Evolutionary conservation across 2,797 vertebrate species (phyloP).

Genomic region (Discoglossus pictus): DNA sequence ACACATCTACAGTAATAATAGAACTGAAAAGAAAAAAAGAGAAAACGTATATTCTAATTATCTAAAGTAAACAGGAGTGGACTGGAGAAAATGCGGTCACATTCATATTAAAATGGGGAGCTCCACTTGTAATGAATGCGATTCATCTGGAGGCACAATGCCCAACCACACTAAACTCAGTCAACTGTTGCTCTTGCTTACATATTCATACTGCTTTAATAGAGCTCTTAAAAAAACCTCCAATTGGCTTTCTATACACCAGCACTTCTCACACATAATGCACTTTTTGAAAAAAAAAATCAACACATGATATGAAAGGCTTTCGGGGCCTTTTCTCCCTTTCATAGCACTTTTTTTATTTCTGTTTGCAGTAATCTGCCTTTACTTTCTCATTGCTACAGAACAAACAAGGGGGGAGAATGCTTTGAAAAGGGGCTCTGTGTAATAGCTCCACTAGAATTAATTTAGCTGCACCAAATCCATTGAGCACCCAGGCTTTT

Average conservation of each 20-base stretch:
- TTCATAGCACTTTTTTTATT: conserved; percentile 77
- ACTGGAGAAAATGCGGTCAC: conserved; percentile 76
- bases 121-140: conserved; percentile 77
- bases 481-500: conserved; percentile 74
- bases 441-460: conserved; percentile 83
- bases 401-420: conserved; percentile 82
- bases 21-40: conserved; percentile 73
- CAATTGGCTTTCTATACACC: conserved; percentile 82
- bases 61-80: conserved; percentile 76
- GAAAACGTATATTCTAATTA: conserved; percentile 83
- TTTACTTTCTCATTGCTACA: conserved; percentile 86
- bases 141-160: conserved; percentile 80
- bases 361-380: conserved; percentile 86
- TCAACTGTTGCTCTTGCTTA: conserved; percentile 84
- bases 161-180: conserved; percentile 80
- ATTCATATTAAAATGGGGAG: conserved; percentile 81
- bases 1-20: conserved; percentile 76
- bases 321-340: conserved; percentile 82
- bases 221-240: conserved; percentile 78
- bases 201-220: conserved; percentile 82
- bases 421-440: conserved; percentile 83
- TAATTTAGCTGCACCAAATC: conserved; percentile 85
- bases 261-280: conserved; percentile 82
- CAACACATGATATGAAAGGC: conserved; percentile 82
- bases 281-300: conserved; percentile 72